Base-by-base conservation (phyloP, 2,113 vertebrate genomes). In the Pomatorhinus ruficollis region DNA sequence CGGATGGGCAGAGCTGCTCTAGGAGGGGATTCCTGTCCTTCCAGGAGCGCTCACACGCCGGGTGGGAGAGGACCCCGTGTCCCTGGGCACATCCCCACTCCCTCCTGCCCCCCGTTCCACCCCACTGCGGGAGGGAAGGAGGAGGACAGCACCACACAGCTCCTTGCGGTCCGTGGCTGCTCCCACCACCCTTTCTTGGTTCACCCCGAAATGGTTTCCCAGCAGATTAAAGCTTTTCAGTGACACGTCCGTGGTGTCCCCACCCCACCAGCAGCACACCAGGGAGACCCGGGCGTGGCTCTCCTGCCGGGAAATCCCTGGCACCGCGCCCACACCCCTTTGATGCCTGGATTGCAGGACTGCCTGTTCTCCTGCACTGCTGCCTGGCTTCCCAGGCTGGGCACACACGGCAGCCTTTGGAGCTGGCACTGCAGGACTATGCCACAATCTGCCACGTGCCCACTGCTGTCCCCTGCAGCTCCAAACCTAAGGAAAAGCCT, bases 301-400 rank as follows among this genome's bases (percentile, higher is more conserved):
- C 14, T 35, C 2, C 17, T 2, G 52, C 30, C 3, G 31, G 71
- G 71, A 87, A 89, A 86, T 37, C 77, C 88, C 57, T 3, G 24
- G 91, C 87, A 53, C 47, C 0, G 30, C 4, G 5, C 56, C 47
- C 57, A 22, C 39, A 4, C 1, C 0, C 4, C 30, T 47, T 63
- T 5, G 15, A 61, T 22, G 70, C 5, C 2, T 2, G 13, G 11
- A 27, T 21, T 30, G 47, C 33, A 14, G 71, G 66, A 84, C 57
- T 40, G 16, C 1, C 30, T 10, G 33, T 7, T 2, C 19, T 35
- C 30, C 11, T 4, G 49, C 39, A 2, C 0, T 12, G n/a, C 44
- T 68, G 79, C 40, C 44, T 28, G 23, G 0, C 33, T 45, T 8
- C 59, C 50, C 45, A 28, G 25, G 49, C 56, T 16, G 47, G 57